phyloP scores from a whole-genome alignment of 92 coral and sea anemone species.

The Muricea muricata region DNA sequence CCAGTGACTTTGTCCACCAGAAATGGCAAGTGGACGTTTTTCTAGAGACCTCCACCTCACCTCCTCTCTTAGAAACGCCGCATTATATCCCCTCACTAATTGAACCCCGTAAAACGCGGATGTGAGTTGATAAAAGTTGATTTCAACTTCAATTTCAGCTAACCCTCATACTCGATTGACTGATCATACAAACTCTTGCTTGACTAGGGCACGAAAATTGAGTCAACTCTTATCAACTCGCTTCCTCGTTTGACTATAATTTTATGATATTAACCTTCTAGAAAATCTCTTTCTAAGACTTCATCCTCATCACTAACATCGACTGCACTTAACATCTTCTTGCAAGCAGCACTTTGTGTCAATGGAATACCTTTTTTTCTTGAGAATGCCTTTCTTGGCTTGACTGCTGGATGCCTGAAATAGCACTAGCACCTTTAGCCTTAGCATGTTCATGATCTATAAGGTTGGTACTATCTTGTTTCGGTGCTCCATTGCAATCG shows the following conservation, averaged over 20 bases:
- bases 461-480: background rate
- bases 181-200: no score
- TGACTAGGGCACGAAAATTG: no score
- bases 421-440: background rate
- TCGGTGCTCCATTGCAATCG: background rate
- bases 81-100: no score
- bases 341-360: constrained; percentile 89
- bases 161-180: no score
- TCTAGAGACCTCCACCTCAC: no score
- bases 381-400: background rate
- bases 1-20: constrained; percentile 75
- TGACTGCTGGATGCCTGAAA: background rate
- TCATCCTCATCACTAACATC: constrained; percentile 75
- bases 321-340: constrained; percentile 84
- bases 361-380: constrained; percentile 76
- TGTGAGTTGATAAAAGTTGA: no score
- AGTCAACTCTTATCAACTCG: no score
- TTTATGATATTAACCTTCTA: constrained; percentile 3
- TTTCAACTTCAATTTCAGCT: no score
- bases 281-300: constrained; percentile 61
- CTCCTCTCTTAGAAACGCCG: no score
- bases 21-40: no score
- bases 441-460: background rate
- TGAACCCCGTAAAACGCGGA: no score
- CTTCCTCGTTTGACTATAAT: no score